Conservation (phyloP, 2,888 invertebrate genomes). For the Oxyteleia sp. region DNA sequence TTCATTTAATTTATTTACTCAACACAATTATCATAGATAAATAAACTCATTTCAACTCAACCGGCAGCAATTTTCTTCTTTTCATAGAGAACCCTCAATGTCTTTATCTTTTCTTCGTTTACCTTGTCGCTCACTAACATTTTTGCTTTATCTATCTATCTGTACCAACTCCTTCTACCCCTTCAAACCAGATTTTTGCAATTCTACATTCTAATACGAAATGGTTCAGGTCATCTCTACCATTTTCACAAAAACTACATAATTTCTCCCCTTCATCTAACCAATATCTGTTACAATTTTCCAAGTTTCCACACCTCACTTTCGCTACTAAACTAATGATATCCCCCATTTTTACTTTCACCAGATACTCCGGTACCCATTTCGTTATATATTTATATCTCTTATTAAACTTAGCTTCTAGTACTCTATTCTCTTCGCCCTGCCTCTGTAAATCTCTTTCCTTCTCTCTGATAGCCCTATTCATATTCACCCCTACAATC, state of each 20-base stretch:
- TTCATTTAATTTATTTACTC: too few relatives aligned
- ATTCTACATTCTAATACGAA: background rate
- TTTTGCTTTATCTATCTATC: background rate
- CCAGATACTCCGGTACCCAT: too few relatives aligned
- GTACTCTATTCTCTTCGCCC: background rate
- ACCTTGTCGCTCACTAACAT: background rate
- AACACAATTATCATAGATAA: too few relatives aligned
- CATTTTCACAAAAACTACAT: background rate
- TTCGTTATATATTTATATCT: too few relatives aligned
- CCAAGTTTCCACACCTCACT: background rate
- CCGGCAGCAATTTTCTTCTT: too few relatives aligned
- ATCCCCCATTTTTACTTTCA: background rate
- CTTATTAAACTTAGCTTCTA: too few relatives aligned
- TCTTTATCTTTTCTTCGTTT: background rate
- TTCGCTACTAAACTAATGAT: background rate
- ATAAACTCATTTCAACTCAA: too few relatives aligned
- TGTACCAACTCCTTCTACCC: background rate
- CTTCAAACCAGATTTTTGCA: background rate
- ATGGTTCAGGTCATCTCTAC: background rate
- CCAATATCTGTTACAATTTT: background rate
- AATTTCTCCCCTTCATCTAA: background rate
- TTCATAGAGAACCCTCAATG: too few relatives aligned
- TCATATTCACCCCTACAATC: background rate
- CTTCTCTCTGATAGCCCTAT: background rate
- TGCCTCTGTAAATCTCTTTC: slow-evolving; percentile 3